Evolutionary conservation across 2,888 invertebrate genomes (phyloP), one percentile per base, ranked within the genome.

Genomic region (Ophioninae sp.): DNA sequence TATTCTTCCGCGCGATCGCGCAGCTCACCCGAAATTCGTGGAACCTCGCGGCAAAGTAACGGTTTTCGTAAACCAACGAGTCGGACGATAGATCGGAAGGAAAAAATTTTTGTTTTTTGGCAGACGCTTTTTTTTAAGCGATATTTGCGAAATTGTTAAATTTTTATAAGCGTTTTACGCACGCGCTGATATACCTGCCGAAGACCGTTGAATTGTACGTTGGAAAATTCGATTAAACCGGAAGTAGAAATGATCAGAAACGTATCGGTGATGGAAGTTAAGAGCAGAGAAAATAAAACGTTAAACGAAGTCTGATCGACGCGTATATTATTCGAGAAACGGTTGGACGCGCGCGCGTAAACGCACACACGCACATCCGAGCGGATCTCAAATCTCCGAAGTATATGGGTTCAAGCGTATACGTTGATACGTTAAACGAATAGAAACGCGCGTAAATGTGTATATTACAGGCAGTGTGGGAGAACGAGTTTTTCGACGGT

Each of bases 401-500:
- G 69, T 30, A 70, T 70, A 70, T 20, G 21, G 6, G 20, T 59
- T 59, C 20, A 21, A 2, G 59, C 6, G 21, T 59, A 7, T 21
- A 21, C 6, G 59, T 59, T 7, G n/a, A 21, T 6, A 59, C 7
- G 59, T 7, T 20, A 59, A 20, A 59, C 10, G 21, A 20, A 21
- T 59, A 21, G 59, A 59, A 7, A 57, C 1, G 21, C 41, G 41
- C 59, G 59, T 57, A 44, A 20, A 72, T 64, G 21, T 37, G 41
- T 65, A 57, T 70, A 37, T 56, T 64, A 73, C 56, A 69, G 65
- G 67, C 68, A 68, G 79, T 73, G 84, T 84, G 76, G 79, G 79
- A 81, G 81, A 84, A 84, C 84, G 72, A 84, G 84, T 82, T 82
- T 82, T 82, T 84, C 76, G 81, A 79, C 76, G 73, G 81, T 79